Conservation (phyloP, 2,888 invertebrate genomes). For the Polydesmus complanatus region DNA sequence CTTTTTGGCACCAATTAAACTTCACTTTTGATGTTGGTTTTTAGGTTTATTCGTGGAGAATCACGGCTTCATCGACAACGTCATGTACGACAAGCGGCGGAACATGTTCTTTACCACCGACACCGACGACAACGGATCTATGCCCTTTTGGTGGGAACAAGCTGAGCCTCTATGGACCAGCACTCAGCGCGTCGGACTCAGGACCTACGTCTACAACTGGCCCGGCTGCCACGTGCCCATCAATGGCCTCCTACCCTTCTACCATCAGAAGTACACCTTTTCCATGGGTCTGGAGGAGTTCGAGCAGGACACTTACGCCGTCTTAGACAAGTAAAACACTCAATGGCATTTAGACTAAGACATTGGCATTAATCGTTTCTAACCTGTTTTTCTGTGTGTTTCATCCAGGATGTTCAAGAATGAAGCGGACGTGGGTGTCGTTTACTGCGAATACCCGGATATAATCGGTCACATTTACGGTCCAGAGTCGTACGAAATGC, state of each 20-base stretch:
- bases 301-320: too few relatives aligned
- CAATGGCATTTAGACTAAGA: too few relatives aligned
- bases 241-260: conserved; percentile 12
- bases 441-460: conserved; percentile 27
- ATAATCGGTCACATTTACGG: conserved; percentile 29
- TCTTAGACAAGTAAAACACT: too few relatives aligned
- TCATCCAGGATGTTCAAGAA: too few relatives aligned
- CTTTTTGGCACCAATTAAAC: not conserved
- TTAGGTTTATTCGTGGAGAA: conserved; percentile 28
- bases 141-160: conserved; percentile 22
- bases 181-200: conserved; percentile 20
- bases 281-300: too few relatives aligned
- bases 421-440: conserved; percentile 15
- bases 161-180: conserved; percentile 23
- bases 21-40: not conserved
- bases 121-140: conserved; percentile 20
- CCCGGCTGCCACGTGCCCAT: conserved; percentile 23
- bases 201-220: conserved; percentile 22
- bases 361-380: too few relatives aligned
- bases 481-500: conserved; percentile 27
- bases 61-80: conserved; percentile 31
- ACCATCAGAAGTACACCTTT: conserved; percentile 19
- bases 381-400: too few relatives aligned
- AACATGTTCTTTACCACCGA: conserved; percentile 22
- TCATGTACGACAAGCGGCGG: conserved; percentile 28